phyloP scores from a whole-genome alignment of 2,113 vertebrate genomes.

The Bubo bubo region DNA sequence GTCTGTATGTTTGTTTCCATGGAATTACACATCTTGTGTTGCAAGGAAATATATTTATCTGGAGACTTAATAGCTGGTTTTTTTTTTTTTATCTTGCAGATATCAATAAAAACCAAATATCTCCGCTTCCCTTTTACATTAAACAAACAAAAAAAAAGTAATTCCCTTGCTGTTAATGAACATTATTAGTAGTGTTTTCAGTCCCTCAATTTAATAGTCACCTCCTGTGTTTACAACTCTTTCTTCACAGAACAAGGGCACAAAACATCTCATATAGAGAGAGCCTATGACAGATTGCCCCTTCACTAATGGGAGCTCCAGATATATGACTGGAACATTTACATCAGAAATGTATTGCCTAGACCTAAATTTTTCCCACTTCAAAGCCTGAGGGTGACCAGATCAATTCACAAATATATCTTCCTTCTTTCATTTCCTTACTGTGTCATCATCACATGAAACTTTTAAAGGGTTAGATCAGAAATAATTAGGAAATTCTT shows the following conservation, averaged over 20 bases:
- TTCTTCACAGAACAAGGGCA: constrained; percentile 25
- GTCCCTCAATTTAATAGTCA: constrained; percentile 11
- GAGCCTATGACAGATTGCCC: constrained; percentile 17
- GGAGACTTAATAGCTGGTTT: neutral
- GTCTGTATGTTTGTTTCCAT: constrained; percentile 2
- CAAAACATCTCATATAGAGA: neutral
- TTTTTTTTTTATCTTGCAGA: neutral
- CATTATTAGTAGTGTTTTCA: constrained; percentile 13
- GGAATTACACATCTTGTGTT: constrained; percentile 1
- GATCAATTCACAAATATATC: constrained; percentile 47
- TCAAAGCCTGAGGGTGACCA: constrained; percentile 46
- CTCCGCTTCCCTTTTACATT: neutral
- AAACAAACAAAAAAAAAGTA: neutral
- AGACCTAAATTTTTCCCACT: constrained; percentile 48
- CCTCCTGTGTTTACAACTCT: constrained; percentile 17
- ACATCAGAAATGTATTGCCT: constrained; percentile 40
- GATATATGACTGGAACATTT: constrained; percentile 39
- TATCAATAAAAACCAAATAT: constrained; percentile 19
- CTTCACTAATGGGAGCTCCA: neutral
- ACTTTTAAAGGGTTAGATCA: constrained; percentile 38
- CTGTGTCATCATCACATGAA: constrained; percentile 60
- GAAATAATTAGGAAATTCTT: constrained; percentile 61
- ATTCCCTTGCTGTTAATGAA: constrained; percentile 14
- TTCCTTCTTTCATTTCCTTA: constrained; percentile 59
- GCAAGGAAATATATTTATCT: neutral